phyloP scores from a whole-genome alignment of 2,113 vertebrate genomes.

The Pseudorasbora parva region DNA sequence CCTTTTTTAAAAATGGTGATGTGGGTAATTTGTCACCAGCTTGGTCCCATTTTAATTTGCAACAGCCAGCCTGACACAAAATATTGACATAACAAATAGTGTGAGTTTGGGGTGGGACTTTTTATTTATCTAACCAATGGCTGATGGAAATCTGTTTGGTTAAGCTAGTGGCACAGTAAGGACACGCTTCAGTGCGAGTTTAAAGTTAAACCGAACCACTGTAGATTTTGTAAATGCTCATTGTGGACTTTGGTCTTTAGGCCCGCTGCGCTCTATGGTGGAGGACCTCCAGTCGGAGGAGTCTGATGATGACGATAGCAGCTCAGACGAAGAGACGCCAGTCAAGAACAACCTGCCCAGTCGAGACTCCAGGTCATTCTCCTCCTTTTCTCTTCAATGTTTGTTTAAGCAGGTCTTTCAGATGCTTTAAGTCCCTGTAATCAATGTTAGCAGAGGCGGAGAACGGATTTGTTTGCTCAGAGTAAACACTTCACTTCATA shows the following conservation, averaged over 20 bases:
- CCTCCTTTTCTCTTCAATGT: neutral
- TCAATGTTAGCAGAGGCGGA: constrained; percentile 27
- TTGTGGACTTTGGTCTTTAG: constrained; percentile 65
- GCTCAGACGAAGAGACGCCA: constrained; percentile 88
- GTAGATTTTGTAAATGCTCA: neutral
- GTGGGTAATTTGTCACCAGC: neutral
- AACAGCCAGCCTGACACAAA: neutral
- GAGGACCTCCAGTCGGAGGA: constrained; percentile 95
- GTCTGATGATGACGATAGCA: constrained; percentile 94
- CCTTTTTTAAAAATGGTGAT: neutral
- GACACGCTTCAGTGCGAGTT: neutral
- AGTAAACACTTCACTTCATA: constrained; percentile 41
- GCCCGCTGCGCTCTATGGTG: constrained; percentile 94
- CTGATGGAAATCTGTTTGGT: neutral
- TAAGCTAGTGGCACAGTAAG: neutral
- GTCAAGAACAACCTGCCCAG: constrained; percentile 87
- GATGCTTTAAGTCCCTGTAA: constrained; percentile 22
- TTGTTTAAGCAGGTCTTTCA: constrained; percentile 26
- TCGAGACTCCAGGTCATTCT: constrained; percentile 87
- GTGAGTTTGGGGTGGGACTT: neutral
- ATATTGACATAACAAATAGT: neutral
- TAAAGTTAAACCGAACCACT: neutral
- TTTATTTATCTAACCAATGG: neutral
- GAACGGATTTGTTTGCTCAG: constrained; percentile 37
- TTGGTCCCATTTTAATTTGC: neutral